Percentiles rank a stretch among this genome's conserved stretches.
These are phyloP conservation scores for Tolypeutes matacus DNA, from an alignment of 2,797 vertebrate species.

Conservation along the genomic window DNA sequence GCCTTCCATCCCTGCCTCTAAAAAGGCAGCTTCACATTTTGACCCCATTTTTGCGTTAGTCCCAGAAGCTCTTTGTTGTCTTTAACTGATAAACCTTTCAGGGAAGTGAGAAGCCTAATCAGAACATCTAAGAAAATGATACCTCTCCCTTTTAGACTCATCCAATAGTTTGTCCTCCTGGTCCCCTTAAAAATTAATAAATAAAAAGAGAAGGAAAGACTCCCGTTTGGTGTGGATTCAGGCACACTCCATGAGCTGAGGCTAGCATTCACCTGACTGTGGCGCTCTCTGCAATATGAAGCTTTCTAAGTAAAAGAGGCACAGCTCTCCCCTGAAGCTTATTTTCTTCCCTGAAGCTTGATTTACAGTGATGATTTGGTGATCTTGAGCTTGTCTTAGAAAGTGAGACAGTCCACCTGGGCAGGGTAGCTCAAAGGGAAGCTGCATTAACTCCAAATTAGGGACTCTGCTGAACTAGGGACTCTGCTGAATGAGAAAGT, in stretches of 20 bases:
- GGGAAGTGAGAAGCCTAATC: not conserved
- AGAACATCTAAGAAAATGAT: not conserved
- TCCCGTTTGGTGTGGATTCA: not conserved
- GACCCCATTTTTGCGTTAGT: not conserved
- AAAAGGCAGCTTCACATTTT: not conserved
- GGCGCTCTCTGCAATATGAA: not conserved
- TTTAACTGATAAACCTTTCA: not conserved
- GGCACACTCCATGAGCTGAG: not conserved
- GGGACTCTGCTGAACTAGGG: not conserved
- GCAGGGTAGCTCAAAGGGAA: too few relatives aligned
- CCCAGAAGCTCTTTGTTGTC: not conserved
- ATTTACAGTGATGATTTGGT: not conserved
- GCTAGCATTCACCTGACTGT: not conserved
- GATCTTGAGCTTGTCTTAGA: not conserved
- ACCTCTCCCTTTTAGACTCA: not conserved
- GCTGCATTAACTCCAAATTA: not conserved
- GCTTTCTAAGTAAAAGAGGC: constrained; percentile 1
- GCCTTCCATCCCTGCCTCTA: not conserved
- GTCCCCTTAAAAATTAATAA: not conserved
- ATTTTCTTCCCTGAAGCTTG: not conserved
- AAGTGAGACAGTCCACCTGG: not conserved
- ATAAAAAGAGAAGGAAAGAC: not conserved
- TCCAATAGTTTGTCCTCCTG: too few relatives aligned
- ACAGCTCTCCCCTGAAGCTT: not conserved
- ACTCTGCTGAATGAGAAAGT: not conserved